Conservation (phyloP, 2,797 vertebrate genomes). For the Prionace glauca region DNA sequence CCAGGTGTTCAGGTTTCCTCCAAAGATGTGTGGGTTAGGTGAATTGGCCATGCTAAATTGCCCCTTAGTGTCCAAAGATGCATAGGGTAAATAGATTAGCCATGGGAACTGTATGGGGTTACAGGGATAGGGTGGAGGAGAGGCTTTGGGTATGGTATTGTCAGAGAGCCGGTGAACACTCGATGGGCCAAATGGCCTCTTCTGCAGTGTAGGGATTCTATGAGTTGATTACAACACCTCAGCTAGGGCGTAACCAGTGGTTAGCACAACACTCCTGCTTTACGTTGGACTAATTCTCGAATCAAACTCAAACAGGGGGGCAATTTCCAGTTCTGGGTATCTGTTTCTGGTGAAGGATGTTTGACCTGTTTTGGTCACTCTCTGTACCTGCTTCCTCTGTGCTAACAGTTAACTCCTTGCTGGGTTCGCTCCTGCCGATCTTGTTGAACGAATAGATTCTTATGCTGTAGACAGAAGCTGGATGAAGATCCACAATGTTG, state of each 20-base stretch:
- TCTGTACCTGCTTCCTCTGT: slow-evolving; percentile 86
- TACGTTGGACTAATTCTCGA: not conserved
- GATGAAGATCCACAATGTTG: slow-evolving; percentile 94
- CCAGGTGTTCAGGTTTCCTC: too few species aligned
- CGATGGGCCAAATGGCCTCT: not conserved
- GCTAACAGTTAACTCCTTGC: slow-evolving; percentile 94
- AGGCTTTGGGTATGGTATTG: too few species aligned
- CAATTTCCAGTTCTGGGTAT: not conserved
- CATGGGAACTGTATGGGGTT: too few species aligned
- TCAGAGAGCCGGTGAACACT: too few species aligned
- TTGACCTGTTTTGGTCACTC: not conserved
- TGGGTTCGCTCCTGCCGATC: slow-evolving; percentile 90
- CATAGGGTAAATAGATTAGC: too few species aligned
- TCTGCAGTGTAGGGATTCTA: too few species aligned
- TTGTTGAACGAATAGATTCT: slow-evolving; percentile 97
- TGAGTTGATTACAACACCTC: not conserved
- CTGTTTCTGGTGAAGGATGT: not conserved
- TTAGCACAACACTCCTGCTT: not conserved
- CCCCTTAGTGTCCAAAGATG: too few species aligned
- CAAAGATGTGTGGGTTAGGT: too few species aligned
- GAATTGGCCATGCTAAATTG: too few species aligned
- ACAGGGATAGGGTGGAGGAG: too few species aligned
- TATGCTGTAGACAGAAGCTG: slow-evolving; percentile 92
- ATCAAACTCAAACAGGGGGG: not conserved
- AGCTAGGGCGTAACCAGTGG: not conserved